Conservation (phyloP, 1,140 invertebrate species). For the Trachelipus rathkii region DNA sequence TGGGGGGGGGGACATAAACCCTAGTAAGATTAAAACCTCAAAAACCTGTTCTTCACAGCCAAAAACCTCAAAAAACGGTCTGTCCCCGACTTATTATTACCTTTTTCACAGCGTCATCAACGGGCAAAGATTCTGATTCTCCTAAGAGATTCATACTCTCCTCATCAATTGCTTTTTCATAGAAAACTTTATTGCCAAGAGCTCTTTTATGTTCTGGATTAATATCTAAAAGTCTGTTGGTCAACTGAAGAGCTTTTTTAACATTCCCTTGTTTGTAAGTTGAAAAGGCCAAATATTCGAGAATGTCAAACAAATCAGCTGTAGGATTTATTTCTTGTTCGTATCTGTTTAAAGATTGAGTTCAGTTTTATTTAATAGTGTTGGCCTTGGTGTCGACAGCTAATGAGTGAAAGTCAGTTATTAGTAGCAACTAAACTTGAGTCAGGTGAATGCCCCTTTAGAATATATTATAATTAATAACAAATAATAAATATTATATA, state of each 20-base stretch:
- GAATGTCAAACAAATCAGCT: slow-evolving; percentile 66
- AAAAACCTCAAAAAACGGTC: too few species aligned
- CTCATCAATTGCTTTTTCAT: slow-evolving; percentile 63
- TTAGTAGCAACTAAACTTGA: too few species aligned
- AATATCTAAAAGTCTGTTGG: slow-evolving; percentile 77
- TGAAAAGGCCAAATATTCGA: slow-evolving; percentile 95
- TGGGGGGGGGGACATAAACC: too few species aligned
- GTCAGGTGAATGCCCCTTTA: too few species aligned
- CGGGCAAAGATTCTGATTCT: slow-evolving; percentile 61
- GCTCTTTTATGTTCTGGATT: slow-evolving; percentile 78
- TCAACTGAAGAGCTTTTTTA: slow-evolving; percentile 78
- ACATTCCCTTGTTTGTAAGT: slow-evolving; percentile 89
- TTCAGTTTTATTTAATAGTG: too few species aligned
- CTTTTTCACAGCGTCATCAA: slow-evolving; percentile 47
- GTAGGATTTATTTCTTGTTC: slow-evolving; percentile 54
- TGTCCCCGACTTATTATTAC: slow-evolving; percentile 40
- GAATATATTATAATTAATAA: too few species aligned
- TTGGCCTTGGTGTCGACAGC: too few species aligned
- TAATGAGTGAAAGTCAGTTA: too few species aligned
- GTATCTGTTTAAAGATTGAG: slow-evolving; percentile 67
- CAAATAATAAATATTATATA: too few species aligned
- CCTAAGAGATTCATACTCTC: slow-evolving; percentile 54
- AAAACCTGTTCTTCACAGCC: too few species aligned
- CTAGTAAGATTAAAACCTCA: too few species aligned
- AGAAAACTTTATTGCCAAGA: slow-evolving; percentile 77